phyloP scores from a whole-genome alignment of 2,113 vertebrate species.

The Tinamus guttatus region DNA sequence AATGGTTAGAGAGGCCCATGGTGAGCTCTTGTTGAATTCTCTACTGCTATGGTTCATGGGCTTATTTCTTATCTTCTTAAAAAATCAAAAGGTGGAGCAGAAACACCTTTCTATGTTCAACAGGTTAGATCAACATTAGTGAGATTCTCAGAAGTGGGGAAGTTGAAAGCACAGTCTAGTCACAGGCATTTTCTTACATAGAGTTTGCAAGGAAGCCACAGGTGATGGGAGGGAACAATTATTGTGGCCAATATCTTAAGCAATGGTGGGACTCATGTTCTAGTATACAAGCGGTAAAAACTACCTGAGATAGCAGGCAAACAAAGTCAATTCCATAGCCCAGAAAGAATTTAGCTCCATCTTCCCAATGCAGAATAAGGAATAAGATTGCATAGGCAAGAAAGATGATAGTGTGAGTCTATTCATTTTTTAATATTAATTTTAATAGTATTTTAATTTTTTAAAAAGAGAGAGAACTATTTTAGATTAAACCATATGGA shows the following conservation, averaged over 20 bases:
- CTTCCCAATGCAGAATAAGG: background rate
- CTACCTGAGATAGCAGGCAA: background rate
- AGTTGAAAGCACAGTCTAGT: background rate
- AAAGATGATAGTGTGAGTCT: background rate
- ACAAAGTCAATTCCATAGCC: background rate
- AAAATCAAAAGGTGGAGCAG: background rate
- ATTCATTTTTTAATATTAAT: background rate
- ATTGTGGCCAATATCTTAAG: background rate
- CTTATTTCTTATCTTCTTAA: background rate
- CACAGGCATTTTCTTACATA: background rate
- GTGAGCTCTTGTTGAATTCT: background rate
- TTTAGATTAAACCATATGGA: background rate
- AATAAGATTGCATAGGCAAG: background rate
- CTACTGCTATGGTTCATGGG: background rate
- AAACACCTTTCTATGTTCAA: background rate
- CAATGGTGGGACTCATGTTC: background rate
- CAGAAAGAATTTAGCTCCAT: background rate
- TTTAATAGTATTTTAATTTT: background rate
- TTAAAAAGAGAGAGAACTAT: background rate
- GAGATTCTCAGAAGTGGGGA: background rate
- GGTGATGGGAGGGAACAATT: background rate
- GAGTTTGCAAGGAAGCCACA: background rate
- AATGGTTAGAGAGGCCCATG: background rate
- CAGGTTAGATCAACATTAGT: background rate
- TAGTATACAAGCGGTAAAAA: background rate